Evolutionary conservation across 2,113 vertebrate species (phyloP), one percentile per base, ranked within the genome.

Genomic region (Passer montanus): DNA sequence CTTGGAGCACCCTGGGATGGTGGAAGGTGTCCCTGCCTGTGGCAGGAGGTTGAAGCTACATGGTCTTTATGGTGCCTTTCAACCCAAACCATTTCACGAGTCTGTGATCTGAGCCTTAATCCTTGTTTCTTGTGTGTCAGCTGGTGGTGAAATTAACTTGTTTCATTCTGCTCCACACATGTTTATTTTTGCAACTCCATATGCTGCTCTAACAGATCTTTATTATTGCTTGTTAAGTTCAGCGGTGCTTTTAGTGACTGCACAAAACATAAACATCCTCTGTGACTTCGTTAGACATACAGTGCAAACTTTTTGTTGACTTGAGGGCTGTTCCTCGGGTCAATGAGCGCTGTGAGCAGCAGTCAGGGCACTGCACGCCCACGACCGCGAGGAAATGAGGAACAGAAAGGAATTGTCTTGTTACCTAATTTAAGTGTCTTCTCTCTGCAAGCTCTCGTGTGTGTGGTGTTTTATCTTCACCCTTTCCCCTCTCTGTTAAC

Each of bases 161-260:
- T 86, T 93, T 78, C 55, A 20, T 58, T 96, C 67, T 81, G 58
- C 37, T 62, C 60, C 0, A 2, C 53, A n/a, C 31, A 12, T 91
- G 82, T 72, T 96, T 96, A 63, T 96, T 96, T 92, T 94, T 94
- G 73, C 82, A 90, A 20, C 87, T 90, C 82, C 83, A 73, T 92
- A 74, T 94, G 87, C 73, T 91, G 53, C 76, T 90, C 39, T 46
- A 59, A 63, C 60, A 78, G 90, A 74, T 84, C 87, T 88, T 81
- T 60, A 80, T 92, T 92, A 74, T 43, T 91, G 53, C 83, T 91
- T 87, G 75, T 81, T 49, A 75, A 77, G 74, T 91, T 95, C 49
- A 28, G 18, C 24, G 19, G 69, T 80, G 58, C 53, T 94, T 91
- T 75, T 74, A 89, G 85, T 50, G 87, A 67, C 56, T 13, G 19